phyloP scores from a whole-genome alignment of 2,797 vertebrate species.

The Stomatorhinus walkeri region DNA sequence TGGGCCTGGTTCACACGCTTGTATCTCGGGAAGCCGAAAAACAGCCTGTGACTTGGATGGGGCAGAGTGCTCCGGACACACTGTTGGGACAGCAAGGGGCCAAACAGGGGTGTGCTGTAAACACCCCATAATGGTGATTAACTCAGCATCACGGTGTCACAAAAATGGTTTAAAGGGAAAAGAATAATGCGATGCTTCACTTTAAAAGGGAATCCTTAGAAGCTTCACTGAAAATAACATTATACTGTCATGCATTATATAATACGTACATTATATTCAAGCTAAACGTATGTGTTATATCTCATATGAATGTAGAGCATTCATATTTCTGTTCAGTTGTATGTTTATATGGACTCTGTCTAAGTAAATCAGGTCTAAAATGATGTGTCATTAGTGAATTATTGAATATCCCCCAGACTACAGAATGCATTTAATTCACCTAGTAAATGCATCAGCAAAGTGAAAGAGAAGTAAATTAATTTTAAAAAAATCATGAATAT shows the following conservation, averaged over 20 bases:
- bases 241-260: background rate
- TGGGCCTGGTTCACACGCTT: background rate
- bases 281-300: background rate
- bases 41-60: background rate
- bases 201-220: background rate
- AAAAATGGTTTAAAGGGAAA: background rate
- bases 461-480: background rate
- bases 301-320: background rate
- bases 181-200: background rate
- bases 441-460: constrained; percentile 2
- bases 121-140: background rate
- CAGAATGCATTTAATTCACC: background rate
- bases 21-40: background rate
- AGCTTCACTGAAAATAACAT: background rate
- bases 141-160: background rate
- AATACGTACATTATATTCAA: background rate
- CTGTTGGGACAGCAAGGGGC: background rate
- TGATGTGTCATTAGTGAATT: background rate
- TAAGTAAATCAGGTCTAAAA: background rate
- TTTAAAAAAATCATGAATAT: background rate
- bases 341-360: background rate
- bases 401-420: background rate
- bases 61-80: background rate
- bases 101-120: background rate
- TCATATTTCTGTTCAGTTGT: background rate